phyloP scores from a whole-genome alignment of 2,888 invertebrate species.

The Ophioninae sp. region DNA sequence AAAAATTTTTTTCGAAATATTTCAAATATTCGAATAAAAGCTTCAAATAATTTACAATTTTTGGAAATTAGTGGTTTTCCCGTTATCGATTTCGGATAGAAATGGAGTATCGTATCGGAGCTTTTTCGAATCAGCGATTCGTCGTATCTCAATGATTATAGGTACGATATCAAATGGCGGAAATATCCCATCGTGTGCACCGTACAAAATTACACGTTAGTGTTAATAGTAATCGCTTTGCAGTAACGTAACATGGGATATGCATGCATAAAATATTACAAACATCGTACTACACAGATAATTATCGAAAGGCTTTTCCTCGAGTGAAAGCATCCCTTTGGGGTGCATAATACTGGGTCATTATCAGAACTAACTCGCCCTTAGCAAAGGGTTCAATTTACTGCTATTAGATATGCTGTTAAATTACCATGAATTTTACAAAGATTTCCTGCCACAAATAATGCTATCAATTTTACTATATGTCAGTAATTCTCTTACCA shows the following conservation, averaged over 20 bases:
- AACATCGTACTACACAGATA: neutral
- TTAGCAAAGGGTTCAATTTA: neutral
- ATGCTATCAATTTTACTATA: neutral
- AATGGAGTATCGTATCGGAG: neutral
- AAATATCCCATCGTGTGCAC: constrained; percentile 11
- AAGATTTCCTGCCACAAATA: neutral
- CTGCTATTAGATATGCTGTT: neutral
- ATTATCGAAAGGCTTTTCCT: neutral
- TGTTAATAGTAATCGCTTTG: neutral
- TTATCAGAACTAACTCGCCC: neutral
- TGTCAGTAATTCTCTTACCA: neutral
- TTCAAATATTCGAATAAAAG: too few species aligned
- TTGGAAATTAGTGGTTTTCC: neutral
- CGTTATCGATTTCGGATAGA: neutral
- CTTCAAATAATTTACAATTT: neutral
- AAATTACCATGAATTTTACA: neutral
- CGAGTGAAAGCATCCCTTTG: neutral
- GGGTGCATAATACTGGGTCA: constrained; percentile 13
- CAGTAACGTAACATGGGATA: neutral
- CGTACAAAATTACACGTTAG: constrained; percentile 18
- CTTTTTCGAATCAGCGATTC: neutral
- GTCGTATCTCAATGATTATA: neutral
- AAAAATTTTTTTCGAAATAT: too few species aligned
- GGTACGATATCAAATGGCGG: constrained; percentile 7
- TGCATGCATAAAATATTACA: constrained; percentile 34